phyloP scores from a whole-genome alignment of 2,797 vertebrate genomes.

The Macropus fuliginosus region DNA sequence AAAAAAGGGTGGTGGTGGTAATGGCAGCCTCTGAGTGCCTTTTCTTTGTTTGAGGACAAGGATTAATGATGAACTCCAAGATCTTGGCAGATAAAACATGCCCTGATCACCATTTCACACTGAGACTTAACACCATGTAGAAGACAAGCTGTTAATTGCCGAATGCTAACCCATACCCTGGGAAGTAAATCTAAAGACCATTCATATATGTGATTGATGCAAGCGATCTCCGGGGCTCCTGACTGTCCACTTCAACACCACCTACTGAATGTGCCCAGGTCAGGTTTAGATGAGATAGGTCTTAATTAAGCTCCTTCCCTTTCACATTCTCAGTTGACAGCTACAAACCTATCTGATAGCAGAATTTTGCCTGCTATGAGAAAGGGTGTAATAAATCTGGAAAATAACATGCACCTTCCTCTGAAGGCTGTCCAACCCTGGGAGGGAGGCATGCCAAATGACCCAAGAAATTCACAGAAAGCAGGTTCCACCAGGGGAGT shows the following conservation, averaged over 20 bases:
- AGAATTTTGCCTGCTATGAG: background rate
- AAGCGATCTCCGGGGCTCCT: background rate
- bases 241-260: background rate
- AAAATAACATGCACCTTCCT: no score
- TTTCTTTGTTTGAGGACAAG: background rate
- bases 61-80: background rate
- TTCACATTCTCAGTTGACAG: background rate
- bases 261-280: background rate
- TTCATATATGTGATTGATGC: background rate
- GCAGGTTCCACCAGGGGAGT: background rate
- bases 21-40: background rate
- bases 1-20: background rate
- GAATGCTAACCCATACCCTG: background rate
- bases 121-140: background rate
- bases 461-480: background rate
- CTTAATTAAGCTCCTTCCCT: background rate
- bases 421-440: background rate
- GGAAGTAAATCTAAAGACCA: background rate
- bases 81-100: background rate
- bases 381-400: background rate
- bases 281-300: background rate
- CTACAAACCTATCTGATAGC: background rate
- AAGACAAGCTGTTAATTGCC: background rate
- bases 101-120: background rate
- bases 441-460: background rate